Conservation (phyloP, 23 tunicate species). For the Styela clava region DNA sequence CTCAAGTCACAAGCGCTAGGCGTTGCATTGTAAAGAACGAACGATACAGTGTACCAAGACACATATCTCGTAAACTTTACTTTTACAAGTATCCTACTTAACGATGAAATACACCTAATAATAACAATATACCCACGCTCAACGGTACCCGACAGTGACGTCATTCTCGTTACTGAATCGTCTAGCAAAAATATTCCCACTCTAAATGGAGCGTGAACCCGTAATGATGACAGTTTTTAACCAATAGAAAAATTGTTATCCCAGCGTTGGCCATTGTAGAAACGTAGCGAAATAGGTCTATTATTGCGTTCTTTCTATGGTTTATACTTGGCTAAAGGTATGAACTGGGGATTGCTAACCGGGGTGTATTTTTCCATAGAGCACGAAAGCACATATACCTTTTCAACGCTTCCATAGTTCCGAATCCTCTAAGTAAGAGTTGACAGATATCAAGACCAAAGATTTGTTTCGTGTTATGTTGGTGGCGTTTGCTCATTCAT, state of each 20-base stretch:
- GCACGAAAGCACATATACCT: neutral
- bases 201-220: conserved; percentile 20
- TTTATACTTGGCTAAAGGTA: too few species aligned
- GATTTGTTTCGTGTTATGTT: neutral
- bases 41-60: too few species aligned
- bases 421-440: neutral
- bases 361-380: too few species aligned
- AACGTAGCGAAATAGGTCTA: too few species aligned
- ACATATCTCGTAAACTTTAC: too few species aligned
- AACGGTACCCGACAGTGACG: neutral
- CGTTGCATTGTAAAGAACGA: too few species aligned
- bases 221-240: too few species aligned
- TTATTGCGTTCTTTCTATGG: too few species aligned
- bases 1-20: too few species aligned
- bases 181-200: neutral
- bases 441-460: neutral
- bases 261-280: too few species aligned
- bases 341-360: too few species aligned
- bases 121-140: neutral
- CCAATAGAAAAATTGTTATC: too few species aligned
- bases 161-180: neutral
- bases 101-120: neutral
- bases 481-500: neutral
- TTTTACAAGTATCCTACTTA: neutral
- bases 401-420: neutral